Conservation (phyloP, 2,888 invertebrate genomes). For the Cryptus armator region DNA sequence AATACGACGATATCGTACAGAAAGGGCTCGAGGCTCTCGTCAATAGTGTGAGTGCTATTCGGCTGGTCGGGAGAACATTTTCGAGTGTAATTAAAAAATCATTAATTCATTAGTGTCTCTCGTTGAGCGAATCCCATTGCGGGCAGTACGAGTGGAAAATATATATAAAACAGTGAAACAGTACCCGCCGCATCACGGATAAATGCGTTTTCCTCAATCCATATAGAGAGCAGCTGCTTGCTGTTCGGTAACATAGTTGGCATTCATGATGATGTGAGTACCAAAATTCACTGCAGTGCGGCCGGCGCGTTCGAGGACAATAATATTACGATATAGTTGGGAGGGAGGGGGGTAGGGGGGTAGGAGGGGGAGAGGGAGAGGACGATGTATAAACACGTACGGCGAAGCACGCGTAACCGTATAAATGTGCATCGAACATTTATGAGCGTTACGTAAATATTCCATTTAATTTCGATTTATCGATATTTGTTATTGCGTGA, state of each 20-base stretch:
- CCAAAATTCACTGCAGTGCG: conserved; percentile 35
- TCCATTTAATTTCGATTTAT: conserved; percentile 76
- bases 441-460: conserved; percentile 54
- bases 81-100: conserved; percentile 55
- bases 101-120: conserved; percentile 51
- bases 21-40: conserved; percentile 16
- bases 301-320: neutral
- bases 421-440: conserved; percentile 34
- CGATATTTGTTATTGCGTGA: conserved; percentile 69
- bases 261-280: conserved; percentile 31
- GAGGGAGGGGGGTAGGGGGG: neutral
- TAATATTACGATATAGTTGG: conserved; percentile 7
- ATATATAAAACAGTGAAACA: neutral
- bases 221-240: conserved; percentile 10
- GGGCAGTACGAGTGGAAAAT: neutral
- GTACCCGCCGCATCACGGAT: neutral
- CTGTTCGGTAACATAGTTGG: conserved; percentile 24
- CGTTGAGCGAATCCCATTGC: neutral
- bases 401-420: conserved; percentile 33
- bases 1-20: neutral
- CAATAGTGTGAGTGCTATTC: conserved; percentile 19
- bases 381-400: conserved; percentile 52
- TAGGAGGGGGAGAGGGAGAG: too few relatives aligned
- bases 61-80: neutral
- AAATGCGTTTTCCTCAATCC: conserved; percentile 30